phyloP scores from a whole-genome alignment of 2,888 invertebrate species.

The Tuberolachnus salignus region DNA sequence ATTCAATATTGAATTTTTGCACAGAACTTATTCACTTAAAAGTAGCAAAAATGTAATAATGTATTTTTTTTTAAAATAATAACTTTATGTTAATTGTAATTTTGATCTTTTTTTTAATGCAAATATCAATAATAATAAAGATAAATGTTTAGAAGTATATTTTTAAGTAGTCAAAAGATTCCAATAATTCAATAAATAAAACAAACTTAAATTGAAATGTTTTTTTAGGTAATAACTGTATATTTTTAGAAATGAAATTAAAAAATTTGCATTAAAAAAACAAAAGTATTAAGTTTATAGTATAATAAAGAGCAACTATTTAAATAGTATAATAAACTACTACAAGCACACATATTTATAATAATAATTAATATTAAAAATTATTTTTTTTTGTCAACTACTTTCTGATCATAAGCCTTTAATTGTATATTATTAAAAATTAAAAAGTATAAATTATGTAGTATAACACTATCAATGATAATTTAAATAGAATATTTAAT shows the following conservation, averaged over 20 bases:
- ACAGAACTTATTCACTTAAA: conserved; percentile 13
- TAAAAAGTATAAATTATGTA: too few species aligned
- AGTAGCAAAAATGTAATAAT: conserved; percentile 9
- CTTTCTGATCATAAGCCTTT: too few species aligned
- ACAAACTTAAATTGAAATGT: conserved; percentile 28
- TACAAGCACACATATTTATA: too few species aligned
- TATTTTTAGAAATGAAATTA: too few species aligned
- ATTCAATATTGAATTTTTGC: conserved; percentile 25
- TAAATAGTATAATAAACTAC: too few species aligned
- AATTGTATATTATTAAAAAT: too few species aligned
- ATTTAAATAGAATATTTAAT: too few species aligned
- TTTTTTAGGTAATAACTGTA: not conserved
- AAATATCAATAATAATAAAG: conserved; percentile 18
- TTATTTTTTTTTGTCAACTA: too few species aligned
- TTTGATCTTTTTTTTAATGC: conserved; percentile 42
- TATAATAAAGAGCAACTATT: too few species aligned
- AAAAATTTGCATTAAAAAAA: not conserved
- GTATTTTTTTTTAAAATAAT: conserved; percentile 2
- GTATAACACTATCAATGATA: too few species aligned
- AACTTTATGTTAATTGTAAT: conserved; percentile 39
- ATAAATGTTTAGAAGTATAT: not conserved
- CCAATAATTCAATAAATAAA: not conserved
- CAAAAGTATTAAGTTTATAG: not conserved
- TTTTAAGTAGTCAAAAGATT: conserved; percentile 5
- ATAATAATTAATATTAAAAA: too few species aligned